Percentiles rank a stretch among this genome's conserved stretches.
These are phyloP conservation scores for Mesocricetus auratus DNA, from an alignment of 2,113 vertebrate genomes.

Conservation along the genomic window DNA sequence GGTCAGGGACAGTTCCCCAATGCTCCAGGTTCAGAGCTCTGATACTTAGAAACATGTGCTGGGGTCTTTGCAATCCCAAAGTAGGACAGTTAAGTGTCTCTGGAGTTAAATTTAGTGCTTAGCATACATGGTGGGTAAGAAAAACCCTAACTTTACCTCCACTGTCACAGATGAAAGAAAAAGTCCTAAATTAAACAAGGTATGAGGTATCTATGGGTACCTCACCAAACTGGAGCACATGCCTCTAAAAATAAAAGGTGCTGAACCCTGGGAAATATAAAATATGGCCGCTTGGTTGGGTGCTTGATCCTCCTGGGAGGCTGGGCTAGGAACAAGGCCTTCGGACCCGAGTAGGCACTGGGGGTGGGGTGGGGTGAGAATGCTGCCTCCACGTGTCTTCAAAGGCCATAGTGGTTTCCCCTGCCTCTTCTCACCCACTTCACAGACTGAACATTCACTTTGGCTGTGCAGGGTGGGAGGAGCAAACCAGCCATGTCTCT, in stretches of 20 bases:
- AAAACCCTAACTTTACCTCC: slow-evolving; percentile 50
- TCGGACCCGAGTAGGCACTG: neutral
- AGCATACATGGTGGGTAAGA: slow-evolving; percentile 51
- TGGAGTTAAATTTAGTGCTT: slow-evolving; percentile 75
- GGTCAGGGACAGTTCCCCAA: neutral
- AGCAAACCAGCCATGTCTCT: neutral
- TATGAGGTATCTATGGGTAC: slow-evolving; percentile 20
- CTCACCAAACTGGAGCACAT: slow-evolving; percentile 54
- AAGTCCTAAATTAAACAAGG: slow-evolving; percentile 56
- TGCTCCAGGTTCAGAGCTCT: neutral
- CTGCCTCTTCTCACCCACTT: neutral
- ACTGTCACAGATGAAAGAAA: slow-evolving; percentile 44
- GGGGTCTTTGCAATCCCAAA: slow-evolving; percentile 46
- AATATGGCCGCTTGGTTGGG: slow-evolving; percentile 14
- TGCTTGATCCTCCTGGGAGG: neutral
- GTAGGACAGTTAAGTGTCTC: slow-evolving; percentile 64
- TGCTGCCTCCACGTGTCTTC: neutral
- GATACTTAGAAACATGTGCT: slow-evolving; percentile 28
- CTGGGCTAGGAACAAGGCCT: neutral
- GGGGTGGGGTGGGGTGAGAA: neutral
- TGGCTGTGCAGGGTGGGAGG: neutral
- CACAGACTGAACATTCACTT: neutral
- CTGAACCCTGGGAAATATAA: slow-evolving; percentile 68
- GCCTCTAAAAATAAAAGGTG: slow-evolving; percentile 78
- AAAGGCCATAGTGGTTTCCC: neutral